Evolutionary conservation across 2,797 vertebrate species (phyloP), one percentile per base, ranked within the genome.

Genomic region (Crocodylus rhombifer): DNA sequence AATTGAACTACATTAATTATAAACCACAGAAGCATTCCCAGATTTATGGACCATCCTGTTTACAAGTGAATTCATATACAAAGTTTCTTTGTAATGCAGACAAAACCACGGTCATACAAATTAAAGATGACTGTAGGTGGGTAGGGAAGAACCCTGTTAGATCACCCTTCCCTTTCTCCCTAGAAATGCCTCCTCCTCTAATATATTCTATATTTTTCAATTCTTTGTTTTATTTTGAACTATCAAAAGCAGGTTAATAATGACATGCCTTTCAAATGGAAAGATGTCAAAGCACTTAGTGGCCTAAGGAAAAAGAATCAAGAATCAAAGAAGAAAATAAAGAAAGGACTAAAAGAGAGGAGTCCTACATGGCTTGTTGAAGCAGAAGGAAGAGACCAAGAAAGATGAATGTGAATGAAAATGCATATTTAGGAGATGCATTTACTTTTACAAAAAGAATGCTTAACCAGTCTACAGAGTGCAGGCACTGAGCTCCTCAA

Each of bases 401-500:
- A 63, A 23, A 92, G 77, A 71, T 69, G 80, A 93, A 82, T 0
- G 1, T 86, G 92, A 86, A 95, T 91, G 80, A 92, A 94, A 96
- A 89, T 61, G 80, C 26, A 23, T 58, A 23, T 58, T 77, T 57
- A 30, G 57, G 51, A 77, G 20, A 58, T 58, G 26, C 67, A 86
- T 80, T 82, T 93, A 71, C 58, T 86, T 71, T 91, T 88, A 77
- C 60, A 77, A 88, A 92, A 92, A 90, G 36, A 65, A 80, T 6
- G 0, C 77, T 85, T 85, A 1, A 42, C 91, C 93, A 25, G 75
- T 91, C 79, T 93, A 92, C 42, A 33, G 82, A 87, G 93, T 87
- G 84, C 92, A 96, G 90, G 63, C 93, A 0, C 91, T 96, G 96
- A 95, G 95, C 95, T 96, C 90, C 89, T 23, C 15, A 77, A 93